Conservation (phyloP, 2,888 invertebrate genomes). For the Andrena haemorrhoa region DNA sequence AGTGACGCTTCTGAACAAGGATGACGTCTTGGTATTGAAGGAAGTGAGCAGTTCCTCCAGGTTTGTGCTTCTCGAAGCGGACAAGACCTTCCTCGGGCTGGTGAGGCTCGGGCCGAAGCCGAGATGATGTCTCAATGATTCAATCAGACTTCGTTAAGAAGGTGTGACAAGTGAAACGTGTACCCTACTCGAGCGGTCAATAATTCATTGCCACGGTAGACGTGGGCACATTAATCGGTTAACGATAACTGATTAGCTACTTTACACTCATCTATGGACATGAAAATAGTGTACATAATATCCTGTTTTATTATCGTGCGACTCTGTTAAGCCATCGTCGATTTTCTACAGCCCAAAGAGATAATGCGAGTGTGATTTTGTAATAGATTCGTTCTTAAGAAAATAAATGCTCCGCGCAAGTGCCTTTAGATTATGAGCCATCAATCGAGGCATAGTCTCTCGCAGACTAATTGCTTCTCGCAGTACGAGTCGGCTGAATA, state of each 20-base stretch:
- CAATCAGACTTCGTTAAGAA: not conserved
- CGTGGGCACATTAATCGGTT: not conserved
- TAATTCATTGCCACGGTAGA: not conserved
- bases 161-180: not conserved
- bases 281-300: constrained; percentile 46
- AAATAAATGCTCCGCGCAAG: constrained; percentile 31
- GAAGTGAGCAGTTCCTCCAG: constrained; percentile 89
- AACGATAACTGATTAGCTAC: not conserved
- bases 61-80: constrained; percentile 90
- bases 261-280: not conserved
- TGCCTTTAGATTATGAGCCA: not conserved
- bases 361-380: not conserved
- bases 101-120: constrained; percentile 88
- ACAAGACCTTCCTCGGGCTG: constrained; percentile 94
- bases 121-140: not conserved
- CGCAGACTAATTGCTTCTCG: constrained; percentile 27
- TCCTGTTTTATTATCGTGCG: constrained; percentile 41
- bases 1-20: constrained; percentile 77
- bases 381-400: constrained; percentile 4
- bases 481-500: constrained; percentile 84
- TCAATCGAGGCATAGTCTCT: constrained; percentile 22
- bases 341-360: constrained; percentile 49
- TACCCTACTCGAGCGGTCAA: not conserved
- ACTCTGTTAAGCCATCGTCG: constrained; percentile 15
- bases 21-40: constrained; percentile 89